Conservation (phyloP, 2,797 vertebrate genomes). For the Antennarius maculatus region DNA sequence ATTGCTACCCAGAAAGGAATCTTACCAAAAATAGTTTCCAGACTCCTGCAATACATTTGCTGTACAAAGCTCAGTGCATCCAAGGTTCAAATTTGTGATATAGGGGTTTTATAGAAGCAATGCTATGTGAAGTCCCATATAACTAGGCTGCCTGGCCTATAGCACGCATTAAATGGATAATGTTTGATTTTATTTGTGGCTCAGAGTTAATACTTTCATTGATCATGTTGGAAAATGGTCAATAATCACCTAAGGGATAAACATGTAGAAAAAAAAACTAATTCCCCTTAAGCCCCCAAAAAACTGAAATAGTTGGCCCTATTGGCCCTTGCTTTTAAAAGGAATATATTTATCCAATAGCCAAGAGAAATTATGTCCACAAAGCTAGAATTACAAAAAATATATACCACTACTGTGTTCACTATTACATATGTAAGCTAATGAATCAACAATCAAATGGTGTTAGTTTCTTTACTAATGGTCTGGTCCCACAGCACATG, state of each 20-base stretch:
- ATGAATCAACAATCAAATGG: neutral
- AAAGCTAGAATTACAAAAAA: neutral
- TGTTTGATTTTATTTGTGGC: slow-evolving; percentile 12
- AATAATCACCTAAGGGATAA: slow-evolving; percentile 56
- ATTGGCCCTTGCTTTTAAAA: neutral
- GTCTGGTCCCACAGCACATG: neutral
- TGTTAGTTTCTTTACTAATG: neutral
- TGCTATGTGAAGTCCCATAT: slow-evolving; percentile 8
- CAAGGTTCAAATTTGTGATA: slow-evolving; percentile 15
- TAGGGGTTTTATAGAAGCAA: neutral
- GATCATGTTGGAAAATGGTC: slow-evolving; percentile 52
- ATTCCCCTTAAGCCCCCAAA: slow-evolving; percentile 18
- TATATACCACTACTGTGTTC: neutral
- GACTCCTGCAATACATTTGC: slow-evolving; percentile 25
- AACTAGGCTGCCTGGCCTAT: neutral
- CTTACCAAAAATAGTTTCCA: slow-evolving; percentile 59
- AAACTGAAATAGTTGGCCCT: neutral
- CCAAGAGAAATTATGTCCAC: neutral
- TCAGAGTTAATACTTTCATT: slow-evolving; percentile 41
- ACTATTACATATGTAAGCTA: neutral
- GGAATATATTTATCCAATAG: neutral
- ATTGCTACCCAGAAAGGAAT: slow-evolving; percentile 60
- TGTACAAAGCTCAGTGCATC: neutral
- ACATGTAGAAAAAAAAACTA: slow-evolving; percentile 33
- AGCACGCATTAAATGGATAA: slow-evolving; percentile 27